Evolutionary conservation across 2,797 vertebrate genomes (phyloP).

Genomic region (Todus mexicanus): DNA sequence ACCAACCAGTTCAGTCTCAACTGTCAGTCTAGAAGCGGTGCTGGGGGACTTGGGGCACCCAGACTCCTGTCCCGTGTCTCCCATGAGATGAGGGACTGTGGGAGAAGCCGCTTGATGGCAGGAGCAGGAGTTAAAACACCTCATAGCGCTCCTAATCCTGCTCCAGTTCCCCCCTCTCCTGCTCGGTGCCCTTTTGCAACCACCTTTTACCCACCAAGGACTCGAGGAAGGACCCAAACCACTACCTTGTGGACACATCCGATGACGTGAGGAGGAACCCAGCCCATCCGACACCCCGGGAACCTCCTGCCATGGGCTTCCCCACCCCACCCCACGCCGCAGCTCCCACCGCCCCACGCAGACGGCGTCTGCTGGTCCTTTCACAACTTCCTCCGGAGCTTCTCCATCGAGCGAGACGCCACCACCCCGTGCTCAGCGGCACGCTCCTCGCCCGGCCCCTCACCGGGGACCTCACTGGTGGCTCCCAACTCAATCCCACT

Average conservation of each 20-base stretch:
- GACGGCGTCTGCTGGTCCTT: not conserved
- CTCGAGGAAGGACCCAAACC: not conserved
- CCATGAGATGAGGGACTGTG: rapidly evolving
- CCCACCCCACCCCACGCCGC: rapidly evolving
- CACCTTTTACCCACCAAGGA: not conserved
- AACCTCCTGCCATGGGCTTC: not conserved
- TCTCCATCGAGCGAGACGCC: not conserved
- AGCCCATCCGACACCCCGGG: rapidly evolving
- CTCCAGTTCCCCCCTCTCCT: not conserved
- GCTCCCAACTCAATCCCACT: not conserved
- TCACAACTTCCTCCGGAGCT: conserved; percentile 15
- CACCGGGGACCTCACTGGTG: rapidly evolving
- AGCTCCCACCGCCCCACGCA: not conserved
- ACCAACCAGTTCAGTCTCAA: rapidly evolving
- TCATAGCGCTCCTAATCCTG: rapidly evolving
- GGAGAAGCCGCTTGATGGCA: not conserved
- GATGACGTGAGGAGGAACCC: not conserved
- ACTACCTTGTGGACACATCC: rapidly evolving
- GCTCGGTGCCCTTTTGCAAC: rapidly evolving
- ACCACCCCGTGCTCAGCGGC: not conserved
- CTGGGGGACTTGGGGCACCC: not conserved
- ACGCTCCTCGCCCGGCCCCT: not conserved
- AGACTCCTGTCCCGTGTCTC: not conserved
- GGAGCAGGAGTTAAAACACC: not conserved
- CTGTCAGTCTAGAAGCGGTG: rapidly evolving